Evolutionary conservation across 2,797 vertebrate genomes (phyloP).

Genomic region (Sciaenops ocellatus): DNA sequence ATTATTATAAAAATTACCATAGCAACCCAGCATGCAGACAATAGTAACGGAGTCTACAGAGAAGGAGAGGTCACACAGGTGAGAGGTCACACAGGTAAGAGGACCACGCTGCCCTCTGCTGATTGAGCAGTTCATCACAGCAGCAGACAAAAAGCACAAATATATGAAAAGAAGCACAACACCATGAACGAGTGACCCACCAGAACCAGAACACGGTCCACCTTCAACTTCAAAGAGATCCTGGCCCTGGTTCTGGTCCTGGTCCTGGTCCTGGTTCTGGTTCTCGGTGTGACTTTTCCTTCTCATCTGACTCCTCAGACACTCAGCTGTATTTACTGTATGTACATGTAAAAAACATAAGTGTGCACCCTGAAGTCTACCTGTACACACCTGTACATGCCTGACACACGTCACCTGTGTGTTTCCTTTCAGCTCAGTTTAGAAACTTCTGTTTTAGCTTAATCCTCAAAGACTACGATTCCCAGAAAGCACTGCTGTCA

Average conservation of each 20-base stretch:
- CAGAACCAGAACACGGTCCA: no score
- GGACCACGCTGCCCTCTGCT: not conserved
- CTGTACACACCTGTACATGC: not conserved
- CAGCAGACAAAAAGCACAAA: constrained; percentile 15
- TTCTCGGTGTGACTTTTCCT: constrained; percentile 5
- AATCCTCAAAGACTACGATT: not conserved
- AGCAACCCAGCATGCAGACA: constrained; percentile 20
- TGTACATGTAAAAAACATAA: not conserved
- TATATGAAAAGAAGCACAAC: constrained; percentile 9
- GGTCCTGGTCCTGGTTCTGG: no score
- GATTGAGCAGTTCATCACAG: not conserved
- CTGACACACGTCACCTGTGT: not conserved
- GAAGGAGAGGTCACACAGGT: constrained; percentile 7
- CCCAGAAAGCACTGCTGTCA: not conserved
- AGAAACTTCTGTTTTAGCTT: no score
- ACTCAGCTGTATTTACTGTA: constrained; percentile 7
- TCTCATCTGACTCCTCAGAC: not conserved
- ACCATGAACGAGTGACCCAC: no score
- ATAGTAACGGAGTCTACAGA: constrained; percentile 4
- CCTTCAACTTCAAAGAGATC: no score
- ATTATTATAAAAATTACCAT: constrained; percentile 23
- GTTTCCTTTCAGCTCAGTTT: not conserved
- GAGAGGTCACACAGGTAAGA: not conserved
- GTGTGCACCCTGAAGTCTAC: not conserved
- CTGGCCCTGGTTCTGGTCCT: no score